A percentile compares a stretch with the other conserved stretches of the same genome.
Conservation (phyloP, 2,797 vertebrate species). For the Propithecus deckenii region DNA sequence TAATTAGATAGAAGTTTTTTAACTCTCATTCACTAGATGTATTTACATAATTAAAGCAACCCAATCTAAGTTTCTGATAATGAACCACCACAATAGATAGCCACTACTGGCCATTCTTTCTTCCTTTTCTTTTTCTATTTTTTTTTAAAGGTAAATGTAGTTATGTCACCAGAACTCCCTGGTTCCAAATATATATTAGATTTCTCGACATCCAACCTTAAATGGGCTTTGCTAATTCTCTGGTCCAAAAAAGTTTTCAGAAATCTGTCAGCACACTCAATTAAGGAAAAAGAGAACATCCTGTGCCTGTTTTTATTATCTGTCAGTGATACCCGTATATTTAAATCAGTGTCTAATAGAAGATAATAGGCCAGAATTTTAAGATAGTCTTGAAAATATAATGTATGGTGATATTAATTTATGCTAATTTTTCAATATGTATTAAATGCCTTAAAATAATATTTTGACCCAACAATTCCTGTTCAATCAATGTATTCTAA, state of each 20-base stretch:
- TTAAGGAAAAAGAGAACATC: neutral
- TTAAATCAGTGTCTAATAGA: neutral
- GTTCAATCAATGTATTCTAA: neutral
- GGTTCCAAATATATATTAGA: neutral
- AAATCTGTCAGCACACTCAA: neutral
- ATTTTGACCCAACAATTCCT: neutral
- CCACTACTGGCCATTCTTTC: neutral
- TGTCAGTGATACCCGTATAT: neutral
- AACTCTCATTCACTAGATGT: slow-evolving; percentile 30
- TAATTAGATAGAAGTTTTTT: slow-evolving; percentile 71
- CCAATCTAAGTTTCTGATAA: slow-evolving; percentile 43
- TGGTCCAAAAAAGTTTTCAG: neutral
- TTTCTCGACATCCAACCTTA: neutral
- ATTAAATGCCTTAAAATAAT: neutral
- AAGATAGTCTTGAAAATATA: neutral
- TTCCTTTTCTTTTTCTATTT: slow-evolving; percentile 16
- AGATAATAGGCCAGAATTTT: neutral
- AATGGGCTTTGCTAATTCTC: neutral
- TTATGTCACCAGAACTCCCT: neutral
- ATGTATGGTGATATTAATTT: neutral
- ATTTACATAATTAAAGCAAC: slow-evolving; percentile 63
- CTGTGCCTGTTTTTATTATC: neutral
- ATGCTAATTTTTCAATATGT: neutral
- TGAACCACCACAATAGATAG: neutral
- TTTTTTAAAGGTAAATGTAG: neutral